Percentiles rank a stretch among this genome's conserved stretches.
These are phyloP conservation scores for Thelaira solivaga DNA, from an alignment of 2,888 invertebrate genomes.

Conservation along the genomic window DNA sequence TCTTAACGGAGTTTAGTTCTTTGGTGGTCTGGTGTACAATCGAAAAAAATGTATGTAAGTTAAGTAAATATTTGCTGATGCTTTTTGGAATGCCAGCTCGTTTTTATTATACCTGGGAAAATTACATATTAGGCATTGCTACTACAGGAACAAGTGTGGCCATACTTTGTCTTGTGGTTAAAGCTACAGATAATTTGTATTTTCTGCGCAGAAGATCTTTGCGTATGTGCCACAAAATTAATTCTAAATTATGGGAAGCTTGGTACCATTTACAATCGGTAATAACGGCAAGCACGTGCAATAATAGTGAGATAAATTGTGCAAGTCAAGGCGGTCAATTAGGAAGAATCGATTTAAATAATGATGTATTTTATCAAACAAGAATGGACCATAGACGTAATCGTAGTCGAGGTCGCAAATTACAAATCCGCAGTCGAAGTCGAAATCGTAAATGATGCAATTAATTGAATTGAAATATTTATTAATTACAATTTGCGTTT, in stretches of 20 bases:
- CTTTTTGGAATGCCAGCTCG: constrained; percentile 42
- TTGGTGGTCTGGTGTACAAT: constrained; percentile 70
- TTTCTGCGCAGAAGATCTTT: constrained; percentile 57
- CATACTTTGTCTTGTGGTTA: constrained; percentile 58
- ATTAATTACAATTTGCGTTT: no score
- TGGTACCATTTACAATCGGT: constrained; percentile 17
- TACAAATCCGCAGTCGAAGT: constrained; percentile 36
- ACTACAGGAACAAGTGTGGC: constrained; percentile 58
- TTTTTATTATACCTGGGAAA: constrained; percentile 55
- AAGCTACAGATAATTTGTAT: constrained; percentile 64
- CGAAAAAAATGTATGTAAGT: constrained; percentile 61
- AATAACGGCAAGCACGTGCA: neutral
- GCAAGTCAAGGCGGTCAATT: neutral
- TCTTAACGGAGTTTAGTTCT: constrained; percentile 66
- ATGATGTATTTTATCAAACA: neutral
- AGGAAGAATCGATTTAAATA: neutral
- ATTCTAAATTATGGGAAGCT: neutral
- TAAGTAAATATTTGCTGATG: constrained; percentile 50
- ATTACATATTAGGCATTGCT: constrained; percentile 53
- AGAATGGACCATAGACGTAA: neutral
- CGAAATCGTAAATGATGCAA: constrained; percentile 6
- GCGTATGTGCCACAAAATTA: constrained; percentile 53
- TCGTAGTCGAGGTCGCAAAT: neutral
- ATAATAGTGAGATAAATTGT: neutral
- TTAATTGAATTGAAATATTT: no score